A percentile compares a stretch with the other conserved stretches of the same genome.
These are phyloP conservation scores for Andrena trimmerana DNA, from an alignment of 2,888 invertebrate species.

Conservation along the genomic window DNA sequence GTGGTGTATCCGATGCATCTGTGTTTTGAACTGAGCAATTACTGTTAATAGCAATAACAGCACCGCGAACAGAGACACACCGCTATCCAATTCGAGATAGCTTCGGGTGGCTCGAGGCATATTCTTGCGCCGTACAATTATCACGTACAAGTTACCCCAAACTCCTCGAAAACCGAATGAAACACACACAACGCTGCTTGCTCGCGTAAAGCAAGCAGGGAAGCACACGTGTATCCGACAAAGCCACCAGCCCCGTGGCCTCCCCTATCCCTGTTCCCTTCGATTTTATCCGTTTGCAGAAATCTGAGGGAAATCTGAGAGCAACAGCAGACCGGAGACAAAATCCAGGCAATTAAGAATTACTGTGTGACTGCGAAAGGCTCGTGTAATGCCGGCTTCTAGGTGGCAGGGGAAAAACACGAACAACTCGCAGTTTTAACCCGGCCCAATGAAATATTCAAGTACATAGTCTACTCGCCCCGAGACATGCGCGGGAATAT, in stretches of 20 bases:
- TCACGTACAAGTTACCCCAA: conserved; percentile 55
- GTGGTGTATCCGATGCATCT: not conserved
- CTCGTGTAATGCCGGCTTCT: not conserved
- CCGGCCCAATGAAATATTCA: conserved; percentile 41
- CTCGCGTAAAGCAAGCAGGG: conserved; percentile 54
- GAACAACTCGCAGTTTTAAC: conserved; percentile 13
- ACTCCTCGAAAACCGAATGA: conserved; percentile 52
- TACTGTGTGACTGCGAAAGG: not conserved
- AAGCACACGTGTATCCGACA: conserved; percentile 18
- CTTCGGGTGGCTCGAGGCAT: conserved; percentile 17
- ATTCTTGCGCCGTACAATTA: conserved; percentile 21
- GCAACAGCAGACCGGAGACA: not conserved
- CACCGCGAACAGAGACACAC: conserved; percentile 41
- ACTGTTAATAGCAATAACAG: conserved; percentile 1
- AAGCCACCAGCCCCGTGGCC: conserved; percentile 9
- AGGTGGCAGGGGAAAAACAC: conserved; percentile 2
- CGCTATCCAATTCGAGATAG: conserved; percentile 47
- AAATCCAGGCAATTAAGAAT: not conserved
- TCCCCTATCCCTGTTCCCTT: conserved; percentile 1
- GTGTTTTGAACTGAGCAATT: conserved; percentile 14
- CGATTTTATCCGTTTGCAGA: conserved; percentile 8
- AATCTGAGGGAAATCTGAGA: not conserved
- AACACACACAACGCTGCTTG: conserved; percentile 55
- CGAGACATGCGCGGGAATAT: conserved; percentile 27
- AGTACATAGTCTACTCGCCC: conserved; percentile 20